phyloP scores from a whole-genome alignment of 2,797 vertebrate species.

The Clarias laeviceps region DNA sequence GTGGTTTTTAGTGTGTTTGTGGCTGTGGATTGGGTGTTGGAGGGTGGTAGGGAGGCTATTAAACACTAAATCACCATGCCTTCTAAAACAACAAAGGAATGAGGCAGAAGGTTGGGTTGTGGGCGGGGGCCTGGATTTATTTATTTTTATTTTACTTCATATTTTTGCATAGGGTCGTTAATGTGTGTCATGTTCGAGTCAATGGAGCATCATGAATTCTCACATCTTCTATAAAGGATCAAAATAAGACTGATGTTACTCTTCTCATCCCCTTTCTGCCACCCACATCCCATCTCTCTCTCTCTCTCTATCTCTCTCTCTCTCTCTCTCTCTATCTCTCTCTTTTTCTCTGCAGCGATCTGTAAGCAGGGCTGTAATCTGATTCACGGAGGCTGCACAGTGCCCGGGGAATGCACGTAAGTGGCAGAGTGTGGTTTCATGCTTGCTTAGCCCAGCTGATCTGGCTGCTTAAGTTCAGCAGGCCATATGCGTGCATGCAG shows the following conservation, averaged over 20 bases:
- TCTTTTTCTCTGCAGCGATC: conserved; percentile 76
- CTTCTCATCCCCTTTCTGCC: background rate
- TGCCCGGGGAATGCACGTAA: conserved; percentile 93
- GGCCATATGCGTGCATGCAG: conserved; percentile 55
- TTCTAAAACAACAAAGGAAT: conserved; percentile 27
- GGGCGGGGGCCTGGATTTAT: conserved; percentile 25
- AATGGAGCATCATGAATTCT: conserved; percentile 60
- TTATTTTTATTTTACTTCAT: background rate
- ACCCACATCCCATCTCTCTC: background rate
- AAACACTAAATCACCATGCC: conserved; percentile 45
- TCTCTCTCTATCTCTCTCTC: conserved; percentile 1
- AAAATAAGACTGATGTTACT: conserved; percentile 47
- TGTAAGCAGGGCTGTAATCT: conserved; percentile 95
- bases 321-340: conserved; percentile 10
- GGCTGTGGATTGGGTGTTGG: background rate
- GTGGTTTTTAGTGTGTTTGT: background rate
- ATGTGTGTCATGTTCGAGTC: conserved; percentile 44
- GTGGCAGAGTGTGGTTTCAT: conserved; percentile 64
- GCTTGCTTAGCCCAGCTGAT: conserved; percentile 53
- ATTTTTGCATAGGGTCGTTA: conserved; percentile 34
- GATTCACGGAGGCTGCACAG: conserved; percentile 82
- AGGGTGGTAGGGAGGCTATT: conserved; percentile 8
- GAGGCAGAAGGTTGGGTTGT: conserved; percentile 47
- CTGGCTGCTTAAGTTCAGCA: conserved; percentile 56
- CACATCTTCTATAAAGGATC: conserved; percentile 59